A percentile compares a stretch with the other conserved stretches of the same genome.
Conservation (phyloP, 2,797 vertebrate genomes). For the Sebastiscus albofasciatus region DNA sequence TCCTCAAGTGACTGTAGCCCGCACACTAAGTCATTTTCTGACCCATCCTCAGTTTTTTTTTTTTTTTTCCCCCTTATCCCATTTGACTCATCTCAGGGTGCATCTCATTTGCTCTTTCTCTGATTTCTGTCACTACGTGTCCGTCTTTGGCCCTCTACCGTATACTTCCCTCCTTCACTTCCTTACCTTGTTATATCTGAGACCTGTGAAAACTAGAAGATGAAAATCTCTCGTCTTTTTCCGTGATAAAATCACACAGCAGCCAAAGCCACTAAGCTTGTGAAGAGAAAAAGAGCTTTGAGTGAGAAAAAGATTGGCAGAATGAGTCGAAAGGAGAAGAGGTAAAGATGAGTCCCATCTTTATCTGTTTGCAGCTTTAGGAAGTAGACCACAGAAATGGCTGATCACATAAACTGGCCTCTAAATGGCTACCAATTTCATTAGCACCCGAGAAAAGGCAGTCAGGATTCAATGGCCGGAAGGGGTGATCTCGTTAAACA, state of each 20-base stretch:
- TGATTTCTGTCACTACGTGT: slow-evolving; percentile 13
- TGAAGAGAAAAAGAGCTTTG: slow-evolving; percentile 46
- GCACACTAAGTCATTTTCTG: slow-evolving; percentile 38
- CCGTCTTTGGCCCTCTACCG: neutral
- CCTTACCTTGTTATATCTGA: slow-evolving; percentile 55
- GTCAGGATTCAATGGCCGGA: slow-evolving; percentile 65
- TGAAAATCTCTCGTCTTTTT: slow-evolving; percentile 56
- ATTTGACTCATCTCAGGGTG: slow-evolving; percentile 31
- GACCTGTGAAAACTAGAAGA: slow-evolving; percentile 49
- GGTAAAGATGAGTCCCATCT: slow-evolving; percentile 46
- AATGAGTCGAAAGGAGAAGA: slow-evolving; percentile 39
- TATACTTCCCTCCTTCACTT: slow-evolving; percentile 22
- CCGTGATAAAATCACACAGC: slow-evolving; percentile 64
- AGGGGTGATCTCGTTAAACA: slow-evolving; percentile 73
- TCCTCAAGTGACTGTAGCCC: slow-evolving; percentile 30
- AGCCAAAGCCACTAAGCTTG: slow-evolving; percentile 61
- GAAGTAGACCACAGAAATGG: slow-evolving; percentile 49
- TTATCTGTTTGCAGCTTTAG: slow-evolving; percentile 47
- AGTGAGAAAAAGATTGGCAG: slow-evolving; percentile 54
- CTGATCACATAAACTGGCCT: slow-evolving; percentile 60
- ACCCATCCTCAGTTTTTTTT: neutral
- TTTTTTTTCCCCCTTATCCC: slow-evolving; percentile 7
- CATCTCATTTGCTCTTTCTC: slow-evolving; percentile 49
- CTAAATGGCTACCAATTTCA: slow-evolving; percentile 74
- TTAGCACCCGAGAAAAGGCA: slow-evolving; percentile 68